Conservation (phyloP, 2,797 vertebrate species). For the Corythornis leucogaster region DNA sequence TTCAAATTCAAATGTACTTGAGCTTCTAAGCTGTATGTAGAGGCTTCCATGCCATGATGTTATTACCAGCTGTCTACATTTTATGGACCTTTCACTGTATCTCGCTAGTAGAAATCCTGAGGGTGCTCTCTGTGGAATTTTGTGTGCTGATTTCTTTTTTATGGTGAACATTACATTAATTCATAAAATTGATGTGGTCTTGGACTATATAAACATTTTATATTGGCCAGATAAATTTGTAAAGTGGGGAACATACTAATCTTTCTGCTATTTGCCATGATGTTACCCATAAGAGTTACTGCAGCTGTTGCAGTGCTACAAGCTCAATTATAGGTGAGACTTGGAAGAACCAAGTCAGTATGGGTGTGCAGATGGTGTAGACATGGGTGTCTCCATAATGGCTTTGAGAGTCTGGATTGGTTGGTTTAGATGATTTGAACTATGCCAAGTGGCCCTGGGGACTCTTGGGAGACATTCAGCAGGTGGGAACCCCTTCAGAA, state of each 20-base stretch:
- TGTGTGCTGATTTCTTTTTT: slow-evolving; percentile 20
- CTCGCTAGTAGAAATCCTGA: background rate
- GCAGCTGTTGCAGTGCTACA: background rate
- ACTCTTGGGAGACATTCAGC: background rate
- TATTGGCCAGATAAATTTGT: background rate
- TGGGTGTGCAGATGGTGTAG: background rate
- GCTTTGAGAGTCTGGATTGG: background rate
- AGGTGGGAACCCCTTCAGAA: background rate
- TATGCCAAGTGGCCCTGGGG: background rate
- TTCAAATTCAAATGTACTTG: slow-evolving; percentile 11
- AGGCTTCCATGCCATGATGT: background rate
- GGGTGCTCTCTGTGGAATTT: background rate
- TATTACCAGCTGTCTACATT: slow-evolving; percentile 11
- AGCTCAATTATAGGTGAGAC: background rate
- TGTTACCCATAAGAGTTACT: background rate
- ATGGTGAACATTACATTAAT: background rate
- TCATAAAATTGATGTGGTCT: slow-evolving; percentile 24
- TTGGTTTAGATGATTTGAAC: background rate
- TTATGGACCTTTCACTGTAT: slow-evolving; percentile 1
- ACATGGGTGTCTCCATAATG: background rate
- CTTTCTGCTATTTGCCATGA: background rate
- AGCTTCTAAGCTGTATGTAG: background rate
- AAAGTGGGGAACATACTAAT: background rate
- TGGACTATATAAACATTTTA: background rate
- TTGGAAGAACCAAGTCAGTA: background rate